These are phyloP conservation scores for Plutomurus gul DNA, from an alignment of 1,140 invertebrate species.

Conservation along the genomic window DNA sequence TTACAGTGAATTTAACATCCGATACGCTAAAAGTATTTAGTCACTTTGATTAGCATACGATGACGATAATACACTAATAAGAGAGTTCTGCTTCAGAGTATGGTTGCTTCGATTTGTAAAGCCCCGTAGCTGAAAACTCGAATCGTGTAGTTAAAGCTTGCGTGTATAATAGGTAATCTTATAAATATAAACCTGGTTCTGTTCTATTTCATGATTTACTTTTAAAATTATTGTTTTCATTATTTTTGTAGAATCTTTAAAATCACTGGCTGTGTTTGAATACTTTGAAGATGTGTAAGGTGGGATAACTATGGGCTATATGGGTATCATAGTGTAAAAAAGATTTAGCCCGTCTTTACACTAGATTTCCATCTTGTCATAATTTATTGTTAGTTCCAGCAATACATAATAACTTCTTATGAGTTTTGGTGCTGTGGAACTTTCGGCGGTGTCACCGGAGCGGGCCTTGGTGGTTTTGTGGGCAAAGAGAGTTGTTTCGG, in stretches of 20 bases:
- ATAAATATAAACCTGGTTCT: conserved; percentile 30
- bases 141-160: conserved; percentile 26
- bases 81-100: no score
- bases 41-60: no score
- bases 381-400: neutral
- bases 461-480: conserved; percentile 38
- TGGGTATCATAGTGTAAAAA: neutral
- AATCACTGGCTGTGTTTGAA: conserved; percentile 44
- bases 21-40: no score
- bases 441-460: conserved; percentile 13
- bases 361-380: neutral
- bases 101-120: neutral
- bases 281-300: conserved; percentile 39
- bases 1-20: no score
- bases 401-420: neutral
- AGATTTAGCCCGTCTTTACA: neutral
- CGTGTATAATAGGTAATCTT: no score
- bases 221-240: neutral
- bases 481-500: conserved; percentile 37
- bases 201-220: neutral
- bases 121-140: neutral
- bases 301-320: conserved; percentile 4
- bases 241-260: conserved; percentile 5
- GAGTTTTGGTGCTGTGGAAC: neutral
- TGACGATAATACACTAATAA: no score